These are phyloP conservation scores for Campopleginae sp. DNA, from an alignment of 2,888 invertebrate species.

Conservation along the genomic window DNA sequence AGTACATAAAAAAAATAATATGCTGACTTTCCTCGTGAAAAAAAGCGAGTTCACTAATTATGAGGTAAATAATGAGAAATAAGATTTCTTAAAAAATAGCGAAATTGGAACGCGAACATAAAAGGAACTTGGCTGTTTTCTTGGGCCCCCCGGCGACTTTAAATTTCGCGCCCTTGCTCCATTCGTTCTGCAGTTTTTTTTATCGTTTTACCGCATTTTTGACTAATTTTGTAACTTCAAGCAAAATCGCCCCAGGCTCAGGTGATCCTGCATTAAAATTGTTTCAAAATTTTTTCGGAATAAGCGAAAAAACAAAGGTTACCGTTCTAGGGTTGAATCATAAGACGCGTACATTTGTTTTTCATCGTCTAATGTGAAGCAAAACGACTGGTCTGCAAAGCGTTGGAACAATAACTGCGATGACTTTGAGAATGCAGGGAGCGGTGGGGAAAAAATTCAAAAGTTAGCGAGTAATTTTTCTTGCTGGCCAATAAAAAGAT, in stretches of 20 bases:
- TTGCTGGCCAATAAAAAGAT: conserved; percentile 36
- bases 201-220: too few relatives aligned
- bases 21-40: background rate
- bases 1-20: background rate
- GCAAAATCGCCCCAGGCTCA: too few relatives aligned
- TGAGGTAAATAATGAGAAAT: background rate
- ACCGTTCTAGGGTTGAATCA: too few relatives aligned
- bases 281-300: too few relatives aligned
- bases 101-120: background rate
- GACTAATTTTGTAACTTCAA: too few relatives aligned
- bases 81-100: background rate
- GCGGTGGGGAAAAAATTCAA: conserved; percentile 8
- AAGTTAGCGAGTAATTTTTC: conserved; percentile 5
- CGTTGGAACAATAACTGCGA: conserved; percentile 19
- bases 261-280: too few relatives aligned
- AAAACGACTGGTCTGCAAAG: background rate
- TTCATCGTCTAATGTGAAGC: background rate
- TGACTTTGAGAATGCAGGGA: conserved; percentile 33
- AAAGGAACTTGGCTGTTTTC: background rate
- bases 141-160: too few relatives aligned
- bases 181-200: too few relatives aligned
- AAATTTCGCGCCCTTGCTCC: too few relatives aligned
- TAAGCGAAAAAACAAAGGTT: too few relatives aligned
- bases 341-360: background rate
- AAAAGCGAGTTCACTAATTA: background rate